These are phyloP conservation scores for Tokudaia tokunoshimensis DNA, from an alignment of 2,797 vertebrate species.

Conservation along the genomic window DNA sequence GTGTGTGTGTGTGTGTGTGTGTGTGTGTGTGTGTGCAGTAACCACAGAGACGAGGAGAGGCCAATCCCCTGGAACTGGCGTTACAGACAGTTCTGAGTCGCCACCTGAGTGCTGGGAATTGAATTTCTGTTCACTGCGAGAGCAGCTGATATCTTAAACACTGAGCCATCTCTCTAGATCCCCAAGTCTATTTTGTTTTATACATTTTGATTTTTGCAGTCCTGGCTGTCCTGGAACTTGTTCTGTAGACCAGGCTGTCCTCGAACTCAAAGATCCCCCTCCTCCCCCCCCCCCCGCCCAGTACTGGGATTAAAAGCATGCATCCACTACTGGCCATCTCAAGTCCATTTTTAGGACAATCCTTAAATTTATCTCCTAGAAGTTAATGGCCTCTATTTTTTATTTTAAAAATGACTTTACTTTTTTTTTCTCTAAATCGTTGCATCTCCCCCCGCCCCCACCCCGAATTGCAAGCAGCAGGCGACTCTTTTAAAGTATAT, in stretches of 20 bases:
- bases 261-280: not conserved
- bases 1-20: too few species aligned
- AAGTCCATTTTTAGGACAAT: not conserved
- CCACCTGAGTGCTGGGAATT: too few species aligned
- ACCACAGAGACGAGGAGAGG: not conserved
- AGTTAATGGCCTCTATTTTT: not conserved
- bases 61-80: not conserved
- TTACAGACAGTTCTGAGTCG: not conserved
- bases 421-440: not conserved
- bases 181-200: not conserved
- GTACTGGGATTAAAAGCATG: not conserved
- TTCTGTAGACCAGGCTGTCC: not conserved
- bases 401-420: not conserved
- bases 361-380: not conserved
- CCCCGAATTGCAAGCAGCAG: not conserved
- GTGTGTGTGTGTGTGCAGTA: not conserved
- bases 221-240: not conserved
- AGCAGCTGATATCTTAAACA: not conserved
- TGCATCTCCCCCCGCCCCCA: too few species aligned
- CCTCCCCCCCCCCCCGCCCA: too few species aligned
- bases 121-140: not conserved
- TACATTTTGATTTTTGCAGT: too few species aligned
- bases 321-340: too few species aligned
- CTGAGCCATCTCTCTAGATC: not conserved
- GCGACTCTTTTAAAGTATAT: not conserved